Base-by-base conservation (phyloP, 1,140 invertebrate species). In the Drosophila obscura region DNA sequence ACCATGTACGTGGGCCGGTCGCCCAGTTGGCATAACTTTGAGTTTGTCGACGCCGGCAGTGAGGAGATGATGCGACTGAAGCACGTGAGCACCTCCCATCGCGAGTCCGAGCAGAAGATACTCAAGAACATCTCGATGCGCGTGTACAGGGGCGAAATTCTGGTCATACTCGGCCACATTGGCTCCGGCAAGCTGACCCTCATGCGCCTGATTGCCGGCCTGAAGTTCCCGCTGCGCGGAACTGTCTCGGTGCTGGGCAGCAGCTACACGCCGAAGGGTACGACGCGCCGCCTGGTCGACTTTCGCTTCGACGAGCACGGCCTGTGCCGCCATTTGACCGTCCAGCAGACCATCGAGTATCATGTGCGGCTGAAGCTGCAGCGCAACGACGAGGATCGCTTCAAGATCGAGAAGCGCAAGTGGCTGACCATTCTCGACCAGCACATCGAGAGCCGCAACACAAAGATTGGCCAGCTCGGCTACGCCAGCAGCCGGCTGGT, bases 201-300 rank as follows among this genome's bases (percentile, higher is more conserved):
- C 73, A 94, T 97, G 94, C 94, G 94, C 13, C 95, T 97, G 90
- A 92, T 97, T 11, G 96, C 96, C 2, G 97, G 97, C 2, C 92
- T 98, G 9, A 96, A 96, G 1, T 93, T 95, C 41, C 64, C 82
- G 0, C 2, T 63, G 0, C 52, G 60, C 0, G 90, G 90, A 13
- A 39, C 7, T 1, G 59, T 91, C 2, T 5, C n/a, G 0, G 35
- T 66, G 19, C 15, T 58, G 48, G 80, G 63, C 7, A 31, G 64
- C 4, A 59, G 67, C 0, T 71, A 74, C 31, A 15, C 50, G 1
- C 9, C 8, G 9, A 60, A 11, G 5, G 57, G 28, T 2, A 11
- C n/a, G 9, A 7, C 4, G 16, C 68, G 63, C 0, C 58, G 15
- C 19, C 0, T 64, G 11, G 24, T 80, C 0, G 90, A 90, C 53